Evolutionary conservation across 2,797 vertebrate genomes (phyloP), one percentile per base, ranked within the genome.

Genomic region (Spea hammondii): DNA sequence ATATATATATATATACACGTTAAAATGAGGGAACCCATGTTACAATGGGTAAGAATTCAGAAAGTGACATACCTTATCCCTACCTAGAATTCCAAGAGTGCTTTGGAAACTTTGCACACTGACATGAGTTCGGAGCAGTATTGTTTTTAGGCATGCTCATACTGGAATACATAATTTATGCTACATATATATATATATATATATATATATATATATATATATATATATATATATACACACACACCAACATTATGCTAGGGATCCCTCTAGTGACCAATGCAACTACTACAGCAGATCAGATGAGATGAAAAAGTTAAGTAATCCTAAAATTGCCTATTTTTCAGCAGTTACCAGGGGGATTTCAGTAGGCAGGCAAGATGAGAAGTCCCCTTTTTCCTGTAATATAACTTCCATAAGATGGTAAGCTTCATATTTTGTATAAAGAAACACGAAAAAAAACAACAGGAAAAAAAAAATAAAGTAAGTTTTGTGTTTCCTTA

Each of bases 401-500:
- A 92, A 86, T 85, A 91, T 89, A 92, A 90, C 90, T 92, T 92
- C 90, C 91, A 87, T 87, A 86, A 87, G 86, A 85, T 86, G 57
- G 84, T 79, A 85, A 84, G 89, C 91, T 91, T 90, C 92, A 92
- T 91, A 93, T 91, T 93, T 91, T 92, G 86, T 91, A 90, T 89
- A 92, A 91, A 92, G 87, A 88, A 89, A 89, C 91, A 88, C 44
- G 72, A 60, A 32, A 17, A 17, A 17, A 62, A 62, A 17, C n/a
- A 62, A 51, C 8, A 69, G 13, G 53, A 51, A 57, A 76, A 75
- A 17, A 32, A 78, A 92, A 91, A 92, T 92, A 93, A 91, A 91
- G 91, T 90, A 90, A 89, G 90, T 89, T 92, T 93, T 92, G 92
- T 93, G 90, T 92, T 91, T 92, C 91, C 86, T 91, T 89, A 88